A percentile compares a stretch with the other conserved stretches of the same genome.
phyloP scores from a whole-genome alignment of 1,140 invertebrate genomes.

The Solen grandis region DNA sequence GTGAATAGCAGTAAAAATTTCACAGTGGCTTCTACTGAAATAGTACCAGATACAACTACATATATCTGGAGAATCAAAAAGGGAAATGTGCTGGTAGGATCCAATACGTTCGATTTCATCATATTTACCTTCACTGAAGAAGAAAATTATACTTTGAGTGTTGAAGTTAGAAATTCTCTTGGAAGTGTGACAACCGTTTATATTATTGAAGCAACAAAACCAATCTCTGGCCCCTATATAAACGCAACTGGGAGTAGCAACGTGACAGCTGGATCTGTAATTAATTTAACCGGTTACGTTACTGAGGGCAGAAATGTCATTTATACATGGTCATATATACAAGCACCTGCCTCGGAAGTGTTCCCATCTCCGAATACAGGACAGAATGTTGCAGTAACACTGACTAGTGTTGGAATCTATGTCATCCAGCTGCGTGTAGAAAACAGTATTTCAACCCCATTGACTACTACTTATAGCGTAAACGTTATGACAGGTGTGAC shows the following conservation, averaged over 20 bases:
- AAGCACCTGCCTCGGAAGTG: constrained; percentile 1
- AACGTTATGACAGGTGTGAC: constrained; percentile 55
- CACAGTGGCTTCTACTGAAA: not conserved
- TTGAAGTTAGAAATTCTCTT: not conserved
- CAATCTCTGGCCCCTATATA: constrained; percentile 23
- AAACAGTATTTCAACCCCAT: constrained; percentile 61
- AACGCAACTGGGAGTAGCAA: constrained; percentile 10
- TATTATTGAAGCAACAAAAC: constrained; percentile 17
- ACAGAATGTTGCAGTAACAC: constrained; percentile 32
- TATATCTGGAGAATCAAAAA: not conserved
- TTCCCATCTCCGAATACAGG: not conserved
- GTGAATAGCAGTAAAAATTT: not conserved
- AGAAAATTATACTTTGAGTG: not conserved
- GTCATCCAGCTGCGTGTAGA: constrained; percentile 57
- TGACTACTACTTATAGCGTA: constrained; percentile 50
- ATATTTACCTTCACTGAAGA: not conserved
- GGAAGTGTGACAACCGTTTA: not conserved
- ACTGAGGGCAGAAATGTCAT: constrained; percentile 8
- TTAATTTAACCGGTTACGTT: constrained; percentile 26
- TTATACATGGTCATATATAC: constrained; percentile 13
- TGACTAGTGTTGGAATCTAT: constrained; percentile 40
- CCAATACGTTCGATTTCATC: not conserved
- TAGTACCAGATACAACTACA: not conserved
- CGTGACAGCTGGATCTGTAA: constrained; percentile 1
- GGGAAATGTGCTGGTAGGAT: not conserved